phyloP scores from a whole-genome alignment of 2,888 invertebrate genomes.

The Nemurella pictetii region DNA sequence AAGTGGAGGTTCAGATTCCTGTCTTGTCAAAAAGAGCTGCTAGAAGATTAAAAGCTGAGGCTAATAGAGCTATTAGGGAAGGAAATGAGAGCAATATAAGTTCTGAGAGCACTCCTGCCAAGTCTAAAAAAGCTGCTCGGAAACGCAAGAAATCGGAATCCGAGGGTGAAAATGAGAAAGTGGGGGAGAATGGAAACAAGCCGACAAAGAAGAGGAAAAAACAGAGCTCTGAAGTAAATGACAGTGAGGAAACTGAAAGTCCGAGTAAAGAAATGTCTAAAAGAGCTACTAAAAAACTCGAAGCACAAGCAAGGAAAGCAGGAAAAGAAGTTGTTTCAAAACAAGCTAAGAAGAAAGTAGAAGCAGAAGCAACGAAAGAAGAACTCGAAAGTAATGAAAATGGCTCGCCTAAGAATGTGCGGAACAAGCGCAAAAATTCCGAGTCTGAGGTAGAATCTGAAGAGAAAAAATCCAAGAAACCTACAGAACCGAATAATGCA shows the following conservation, averaged over 20 bases:
- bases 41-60: constrained; percentile 25
- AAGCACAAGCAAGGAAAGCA: constrained; percentile 33
- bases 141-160: constrained; percentile 30
- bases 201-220: too few species aligned
- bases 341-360: background rate
- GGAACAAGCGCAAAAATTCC: constrained; percentile 23
- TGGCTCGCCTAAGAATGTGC: constrained; percentile 41
- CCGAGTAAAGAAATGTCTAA: background rate
- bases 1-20: background rate
- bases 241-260: background rate
- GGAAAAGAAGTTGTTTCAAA: constrained; percentile 35
- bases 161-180: too few species aligned
- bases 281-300: constrained; percentile 22
- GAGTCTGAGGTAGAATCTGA: constrained; percentile 34
- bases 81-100: constrained; percentile 27
- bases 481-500: background rate
- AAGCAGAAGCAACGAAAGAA: background rate
- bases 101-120: constrained; percentile 27
- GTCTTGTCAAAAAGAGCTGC: background rate
- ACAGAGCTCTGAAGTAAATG: too few species aligned
- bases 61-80: constrained; percentile 39
- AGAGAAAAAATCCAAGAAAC: constrained; percentile 31
- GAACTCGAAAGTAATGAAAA: background rate
- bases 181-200: too few species aligned
- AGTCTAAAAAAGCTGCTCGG: constrained; percentile 28